A percentile compares a stretch with the other conserved stretches of the same genome.
phyloP scores from a whole-genome alignment of 2,888 invertebrate genomes.

The Tipula lateralis region DNA sequence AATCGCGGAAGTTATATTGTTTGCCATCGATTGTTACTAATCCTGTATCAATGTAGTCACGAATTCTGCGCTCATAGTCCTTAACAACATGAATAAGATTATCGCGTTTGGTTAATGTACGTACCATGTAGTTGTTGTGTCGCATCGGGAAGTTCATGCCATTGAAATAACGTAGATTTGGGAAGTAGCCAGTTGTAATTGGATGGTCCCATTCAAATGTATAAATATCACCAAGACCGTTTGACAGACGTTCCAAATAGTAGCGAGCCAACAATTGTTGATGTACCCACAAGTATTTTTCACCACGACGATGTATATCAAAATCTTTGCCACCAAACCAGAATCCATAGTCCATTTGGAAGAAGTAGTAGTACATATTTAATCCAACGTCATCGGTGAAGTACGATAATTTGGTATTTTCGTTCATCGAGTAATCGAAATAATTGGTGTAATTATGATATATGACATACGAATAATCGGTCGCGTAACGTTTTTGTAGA shows the following conservation, averaged over 20 bases:
- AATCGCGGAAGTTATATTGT: slow-evolving; percentile 41
- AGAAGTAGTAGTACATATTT: slow-evolving; percentile 61
- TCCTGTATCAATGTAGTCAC: slow-evolving; percentile 52
- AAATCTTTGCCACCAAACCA: slow-evolving; percentile 58
- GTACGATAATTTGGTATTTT: slow-evolving; percentile 59
- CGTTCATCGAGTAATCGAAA: slow-evolving; percentile 51
- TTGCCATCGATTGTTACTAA: slow-evolving; percentile 42
- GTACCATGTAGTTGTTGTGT: slow-evolving; percentile 52
- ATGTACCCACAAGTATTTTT: slow-evolving; percentile 59
- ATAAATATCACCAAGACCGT: slow-evolving; percentile 62
- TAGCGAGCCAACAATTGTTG: slow-evolving; percentile 68
- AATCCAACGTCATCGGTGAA: slow-evolving; percentile 68
- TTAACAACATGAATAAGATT: slow-evolving; percentile 34
- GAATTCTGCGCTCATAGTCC: slow-evolving; percentile 47
- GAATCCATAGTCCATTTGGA: slow-evolving; percentile 58
- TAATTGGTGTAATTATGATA: slow-evolving; percentile 64
- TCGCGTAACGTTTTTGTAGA: slow-evolving; percentile 51
- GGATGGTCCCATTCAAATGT: slow-evolving; percentile 53
- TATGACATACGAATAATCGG: slow-evolving; percentile 56
- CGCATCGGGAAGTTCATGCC: slow-evolving; percentile 63
- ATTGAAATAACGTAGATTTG: slow-evolving; percentile 59
- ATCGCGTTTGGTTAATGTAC: slow-evolving; percentile 40
- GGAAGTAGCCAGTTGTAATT: slow-evolving; percentile 58
- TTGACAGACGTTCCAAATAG: slow-evolving; percentile 69
- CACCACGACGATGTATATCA: slow-evolving; percentile 56